Conservation (phyloP, 2,113 vertebrate species). For the Engraulis encrasicolus region DNA sequence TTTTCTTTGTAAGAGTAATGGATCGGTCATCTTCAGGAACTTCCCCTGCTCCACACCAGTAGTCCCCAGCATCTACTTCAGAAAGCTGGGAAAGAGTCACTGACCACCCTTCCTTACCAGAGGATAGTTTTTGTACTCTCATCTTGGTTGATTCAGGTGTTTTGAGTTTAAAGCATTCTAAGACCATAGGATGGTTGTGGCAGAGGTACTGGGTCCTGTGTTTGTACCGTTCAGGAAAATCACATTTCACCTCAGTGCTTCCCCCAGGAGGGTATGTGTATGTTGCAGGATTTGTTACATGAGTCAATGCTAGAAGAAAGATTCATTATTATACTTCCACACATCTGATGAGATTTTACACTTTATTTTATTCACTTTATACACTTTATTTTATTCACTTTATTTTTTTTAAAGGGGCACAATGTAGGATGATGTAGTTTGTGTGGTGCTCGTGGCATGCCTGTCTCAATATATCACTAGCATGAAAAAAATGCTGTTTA, state of each 20-base stretch:
- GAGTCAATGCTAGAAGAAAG: conserved; percentile 11
- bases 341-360: no score
- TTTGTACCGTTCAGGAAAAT: neutral
- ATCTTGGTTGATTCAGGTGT: neutral
- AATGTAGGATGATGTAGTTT: no score
- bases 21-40: fast-evolving
- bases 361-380: no score
- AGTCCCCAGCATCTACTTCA: conserved; percentile 37
- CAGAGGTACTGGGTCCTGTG: conserved; percentile 26
- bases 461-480: no score
- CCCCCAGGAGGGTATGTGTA: neutral
- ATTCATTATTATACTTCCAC: neutral
- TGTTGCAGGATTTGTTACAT: neutral
- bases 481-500: no score
- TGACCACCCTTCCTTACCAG: conserved; percentile 20
- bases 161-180: no score
- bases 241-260: conserved; percentile 41
- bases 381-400: no score
- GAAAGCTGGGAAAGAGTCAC: conserved; percentile 43
- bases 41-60: conserved; percentile 46
- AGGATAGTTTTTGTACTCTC: neutral
- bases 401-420: no score
- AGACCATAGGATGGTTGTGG: no score
- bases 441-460: no score
- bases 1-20: conserved; percentile 28